phyloP scores from a whole-genome alignment of 2,888 invertebrate genomes.

The Dorcus parallelipipedus region DNA sequence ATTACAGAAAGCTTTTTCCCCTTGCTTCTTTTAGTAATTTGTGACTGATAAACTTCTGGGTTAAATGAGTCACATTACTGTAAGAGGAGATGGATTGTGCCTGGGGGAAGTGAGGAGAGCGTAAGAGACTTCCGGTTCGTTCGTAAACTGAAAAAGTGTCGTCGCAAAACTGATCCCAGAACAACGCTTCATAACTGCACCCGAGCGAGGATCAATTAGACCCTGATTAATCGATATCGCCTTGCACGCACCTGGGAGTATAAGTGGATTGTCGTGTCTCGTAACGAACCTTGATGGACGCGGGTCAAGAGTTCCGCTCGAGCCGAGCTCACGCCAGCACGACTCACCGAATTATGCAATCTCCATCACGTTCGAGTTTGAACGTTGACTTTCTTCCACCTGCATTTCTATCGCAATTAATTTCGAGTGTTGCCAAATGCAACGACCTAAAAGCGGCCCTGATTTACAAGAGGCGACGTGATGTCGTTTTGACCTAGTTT shows the following conservation, averaged over 20 bases:
- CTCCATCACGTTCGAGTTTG: too few relatives aligned
- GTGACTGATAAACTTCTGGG: too few relatives aligned
- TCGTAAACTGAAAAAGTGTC: not conserved
- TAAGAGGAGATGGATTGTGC: not conserved
- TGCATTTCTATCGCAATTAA: too few relatives aligned
- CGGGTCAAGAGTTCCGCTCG: slow-evolving; percentile 28
- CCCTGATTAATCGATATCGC: slow-evolving; percentile 39
- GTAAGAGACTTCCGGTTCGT: not conserved
- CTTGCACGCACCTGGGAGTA: slow-evolving; percentile 37
- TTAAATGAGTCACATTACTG: too few relatives aligned
- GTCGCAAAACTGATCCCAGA: not conserved
- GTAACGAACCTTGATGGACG: slow-evolving; percentile 41
- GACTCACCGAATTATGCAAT: not conserved
- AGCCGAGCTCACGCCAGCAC: not conserved
- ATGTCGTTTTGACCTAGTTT: too few relatives aligned
- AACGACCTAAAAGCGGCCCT: too few relatives aligned
- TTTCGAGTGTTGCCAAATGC: too few relatives aligned
- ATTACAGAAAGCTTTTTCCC: too few relatives aligned
- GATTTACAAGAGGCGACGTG: too few relatives aligned
- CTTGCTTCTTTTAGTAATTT: too few relatives aligned
- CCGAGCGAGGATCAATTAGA: slow-evolving; percentile 30
- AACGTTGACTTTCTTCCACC: too few relatives aligned
- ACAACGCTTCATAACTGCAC: not conserved
- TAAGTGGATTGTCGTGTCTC: slow-evolving; percentile 42
- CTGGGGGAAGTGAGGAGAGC: not conserved